These are phyloP conservation scores for Catocala nupta DNA, from an alignment of 2,888 invertebrate species.

Conservation along the genomic window DNA sequence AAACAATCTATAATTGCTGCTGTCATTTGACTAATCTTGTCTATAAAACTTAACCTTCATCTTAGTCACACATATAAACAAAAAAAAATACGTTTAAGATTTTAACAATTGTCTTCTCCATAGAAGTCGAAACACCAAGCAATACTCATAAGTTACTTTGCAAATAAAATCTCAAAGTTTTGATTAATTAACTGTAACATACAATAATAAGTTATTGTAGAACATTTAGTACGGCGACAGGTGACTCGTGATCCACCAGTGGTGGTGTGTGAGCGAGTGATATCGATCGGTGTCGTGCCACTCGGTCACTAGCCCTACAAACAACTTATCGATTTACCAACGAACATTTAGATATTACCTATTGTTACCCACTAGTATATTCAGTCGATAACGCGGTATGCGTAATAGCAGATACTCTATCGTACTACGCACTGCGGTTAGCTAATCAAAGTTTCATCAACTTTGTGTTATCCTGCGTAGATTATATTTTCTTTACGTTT, in stretches of 20 bases:
- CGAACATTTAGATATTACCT: conserved; percentile 53
- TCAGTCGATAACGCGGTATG: neutral
- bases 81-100: no score
- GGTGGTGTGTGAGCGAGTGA: conserved; percentile 21
- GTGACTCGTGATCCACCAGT: conserved; percentile 31
- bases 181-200: no score
- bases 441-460: neutral
- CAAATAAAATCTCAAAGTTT: no score
- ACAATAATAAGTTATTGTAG: neutral
- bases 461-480: neutral
- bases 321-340: conserved; percentile 67
- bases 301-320: conserved; percentile 65
- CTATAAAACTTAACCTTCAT: no score
- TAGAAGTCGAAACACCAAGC: no score
- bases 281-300: conserved; percentile 60
- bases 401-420: no score
- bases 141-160: no score
- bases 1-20: no score
- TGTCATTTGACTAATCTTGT: no score
- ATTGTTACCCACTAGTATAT: conserved; percentile 43
- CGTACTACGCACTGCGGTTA: conserved; percentile 8
- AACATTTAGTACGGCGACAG: conserved; percentile 8
- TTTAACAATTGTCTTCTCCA: no score
- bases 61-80: no score
- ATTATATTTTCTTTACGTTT: no score